Conservation (phyloP, 2,888 invertebrate species). For the Perithous albicinctus region DNA sequence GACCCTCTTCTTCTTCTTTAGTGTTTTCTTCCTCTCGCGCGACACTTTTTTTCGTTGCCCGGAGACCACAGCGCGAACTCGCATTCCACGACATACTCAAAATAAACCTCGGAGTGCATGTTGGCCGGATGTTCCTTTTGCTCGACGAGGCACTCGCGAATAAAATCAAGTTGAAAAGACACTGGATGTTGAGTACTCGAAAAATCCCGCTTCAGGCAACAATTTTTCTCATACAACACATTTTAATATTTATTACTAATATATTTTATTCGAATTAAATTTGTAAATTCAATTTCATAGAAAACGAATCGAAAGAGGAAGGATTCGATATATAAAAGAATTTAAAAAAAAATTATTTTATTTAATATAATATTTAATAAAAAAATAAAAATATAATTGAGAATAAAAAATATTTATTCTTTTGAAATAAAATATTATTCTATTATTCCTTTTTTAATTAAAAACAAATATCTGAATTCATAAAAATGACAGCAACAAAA, state of each 20-base stretch:
- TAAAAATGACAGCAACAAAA: no score
- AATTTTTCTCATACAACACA: background rate
- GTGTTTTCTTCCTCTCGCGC: slow-evolving; percentile 21
- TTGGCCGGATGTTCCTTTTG: slow-evolving; percentile 48
- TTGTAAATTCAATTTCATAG: no score
- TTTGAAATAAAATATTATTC: no score
- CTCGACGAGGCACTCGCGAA: slow-evolving; percentile 12
- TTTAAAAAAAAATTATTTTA: no score
- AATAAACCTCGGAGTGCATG: slow-evolving; percentile 57
- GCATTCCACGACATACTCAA: slow-evolving; percentile 56
- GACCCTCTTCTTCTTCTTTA: background rate
- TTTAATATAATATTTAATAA: no score
- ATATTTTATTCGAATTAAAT: background rate
- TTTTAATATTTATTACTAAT: background rate
- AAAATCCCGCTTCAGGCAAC: background rate
- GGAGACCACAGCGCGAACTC: slow-evolving; percentile 40
- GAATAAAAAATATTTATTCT: no score
- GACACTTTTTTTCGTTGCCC: slow-evolving; percentile 48
- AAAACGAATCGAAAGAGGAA: no score
- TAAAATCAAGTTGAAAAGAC: slow-evolving; percentile 8
- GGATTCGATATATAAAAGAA: no score
- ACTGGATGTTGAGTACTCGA: background rate
- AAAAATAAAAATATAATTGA: no score
- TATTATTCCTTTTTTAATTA: no score
- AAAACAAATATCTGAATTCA: no score